These are phyloP conservation scores for Nemurella pictetii DNA, from an alignment of 2,888 invertebrate species.

Conservation along the genomic window DNA sequence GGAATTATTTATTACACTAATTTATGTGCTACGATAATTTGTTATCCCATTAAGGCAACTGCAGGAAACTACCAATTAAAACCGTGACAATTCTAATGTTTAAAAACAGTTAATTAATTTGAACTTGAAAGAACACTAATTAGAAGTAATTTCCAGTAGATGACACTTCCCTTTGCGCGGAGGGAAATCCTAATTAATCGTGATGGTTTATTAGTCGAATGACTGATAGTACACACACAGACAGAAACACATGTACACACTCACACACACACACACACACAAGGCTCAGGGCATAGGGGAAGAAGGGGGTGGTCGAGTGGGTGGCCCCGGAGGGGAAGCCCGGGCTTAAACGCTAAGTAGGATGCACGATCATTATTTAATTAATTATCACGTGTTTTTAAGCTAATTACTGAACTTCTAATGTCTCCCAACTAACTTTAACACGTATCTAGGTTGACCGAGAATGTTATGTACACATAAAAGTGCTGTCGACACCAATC, in stretches of 20 bases:
- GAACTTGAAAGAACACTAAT: conserved; percentile 40
- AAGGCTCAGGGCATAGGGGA: not conserved
- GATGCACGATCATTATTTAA: conserved; percentile 27
- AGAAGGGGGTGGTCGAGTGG: not conserved
- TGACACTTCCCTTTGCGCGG: conserved; percentile 27
- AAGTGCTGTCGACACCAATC: not conserved
- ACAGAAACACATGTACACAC: too few species aligned
- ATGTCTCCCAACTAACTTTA: not conserved
- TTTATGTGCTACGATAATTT: conserved; percentile 1
- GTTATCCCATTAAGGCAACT: not conserved
- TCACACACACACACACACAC: too few species aligned
- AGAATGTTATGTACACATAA: not conserved
- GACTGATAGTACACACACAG: not conserved
- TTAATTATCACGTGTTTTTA: conserved; percentile 20
- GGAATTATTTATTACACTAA: not conserved
- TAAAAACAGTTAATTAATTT: conserved; percentile 42
- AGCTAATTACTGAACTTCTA: conserved; percentile 24
- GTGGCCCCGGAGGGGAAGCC: not conserved
- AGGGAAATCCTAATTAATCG: conserved; percentile 29
- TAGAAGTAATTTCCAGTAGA: conserved; percentile 34
- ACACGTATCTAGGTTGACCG: not conserved
- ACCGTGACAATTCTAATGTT: conserved; percentile 14
- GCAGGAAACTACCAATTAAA: conserved; percentile 30
- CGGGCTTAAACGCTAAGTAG: conserved; percentile 22
- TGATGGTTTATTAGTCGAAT: conserved; percentile 6